These are phyloP conservation scores for Himantopus leucocephalus DNA, from an alignment of 2,113 vertebrate genomes.

Conservation along the genomic window DNA sequence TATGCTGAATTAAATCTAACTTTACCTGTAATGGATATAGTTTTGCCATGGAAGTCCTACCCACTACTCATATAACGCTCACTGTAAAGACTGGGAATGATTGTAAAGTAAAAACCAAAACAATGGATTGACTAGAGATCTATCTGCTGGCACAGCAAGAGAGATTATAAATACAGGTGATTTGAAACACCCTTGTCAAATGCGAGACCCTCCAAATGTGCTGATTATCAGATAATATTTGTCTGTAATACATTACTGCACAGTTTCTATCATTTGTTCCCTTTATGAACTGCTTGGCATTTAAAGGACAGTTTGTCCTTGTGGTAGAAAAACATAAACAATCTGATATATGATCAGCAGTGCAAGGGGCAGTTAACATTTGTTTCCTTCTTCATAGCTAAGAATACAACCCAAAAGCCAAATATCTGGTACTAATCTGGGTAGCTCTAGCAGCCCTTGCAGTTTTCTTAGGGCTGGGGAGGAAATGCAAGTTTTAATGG, in stretches of 20 bases:
- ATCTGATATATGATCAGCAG: not conserved
- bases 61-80: not conserved
- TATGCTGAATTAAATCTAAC: not conserved
- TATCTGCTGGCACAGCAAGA: not conserved
- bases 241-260: not conserved
- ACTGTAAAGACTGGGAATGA: not conserved
- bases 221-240: not conserved
- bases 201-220: not conserved
- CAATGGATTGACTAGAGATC: not conserved
- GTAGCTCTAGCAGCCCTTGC: not conserved
- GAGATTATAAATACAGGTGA: not conserved
- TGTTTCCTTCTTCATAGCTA: not conserved
- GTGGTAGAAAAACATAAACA: not conserved
- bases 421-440: not conserved
- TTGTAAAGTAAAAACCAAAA: rapidly evolving
- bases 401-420: not conserved
- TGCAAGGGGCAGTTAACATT: not conserved
- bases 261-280: not conserved
- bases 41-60: not conserved
- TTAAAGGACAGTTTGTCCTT: not conserved
- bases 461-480: not conserved
- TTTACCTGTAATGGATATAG: not conserved
- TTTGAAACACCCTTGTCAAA: not conserved
- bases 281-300: not conserved
- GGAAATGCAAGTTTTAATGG: not conserved